Evolutionary conservation across 2,888 invertebrate genomes (phyloP).

Genomic region (Oscheius sp.): DNA sequence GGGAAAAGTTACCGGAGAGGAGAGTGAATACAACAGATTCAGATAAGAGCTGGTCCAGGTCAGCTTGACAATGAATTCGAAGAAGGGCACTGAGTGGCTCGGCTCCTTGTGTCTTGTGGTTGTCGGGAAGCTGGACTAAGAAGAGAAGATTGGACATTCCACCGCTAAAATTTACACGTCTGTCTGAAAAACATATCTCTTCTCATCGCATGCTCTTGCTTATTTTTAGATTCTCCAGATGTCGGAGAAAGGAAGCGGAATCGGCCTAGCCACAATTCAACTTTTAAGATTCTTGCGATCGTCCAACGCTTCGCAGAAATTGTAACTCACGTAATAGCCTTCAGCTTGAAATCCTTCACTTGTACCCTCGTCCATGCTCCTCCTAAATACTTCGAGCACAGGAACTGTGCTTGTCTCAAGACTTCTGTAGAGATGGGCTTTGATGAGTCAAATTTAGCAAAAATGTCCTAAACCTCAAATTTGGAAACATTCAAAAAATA

Average conservation of each 20-base stretch:
- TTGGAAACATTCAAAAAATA: neutral
- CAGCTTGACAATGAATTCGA: conserved; percentile 75
- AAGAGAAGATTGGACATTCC: conserved; percentile 94
- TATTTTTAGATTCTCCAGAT: too few species aligned
- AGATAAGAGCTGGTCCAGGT: conserved; percentile 88
- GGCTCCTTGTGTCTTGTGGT: conserved; percentile 34
- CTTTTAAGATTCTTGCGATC: too few species aligned
- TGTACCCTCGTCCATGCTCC: conserved; percentile 61
- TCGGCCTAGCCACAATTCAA: too few species aligned
- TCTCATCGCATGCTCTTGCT: too few species aligned
- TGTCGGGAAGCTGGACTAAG: conserved; percentile 82
- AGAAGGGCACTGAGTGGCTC: conserved; percentile 74
- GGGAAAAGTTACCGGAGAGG: conserved; percentile 79
- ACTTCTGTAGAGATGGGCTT: conserved; percentile 56
- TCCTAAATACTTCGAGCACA: conserved; percentile 65
- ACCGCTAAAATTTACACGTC: conserved; percentile 80
- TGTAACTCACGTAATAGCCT: conserved; percentile 59
- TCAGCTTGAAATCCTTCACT: conserved; percentile 52
- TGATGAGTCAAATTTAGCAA: conserved; percentile 55
- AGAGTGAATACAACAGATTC: conserved; percentile 96
- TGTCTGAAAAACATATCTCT: too few species aligned
- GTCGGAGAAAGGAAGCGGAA: too few species aligned
- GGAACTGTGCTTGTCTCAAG: conserved; percentile 53
- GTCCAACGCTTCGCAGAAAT: too few species aligned
- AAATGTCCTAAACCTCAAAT: conserved; percentile 46